phyloP scores from a whole-genome alignment of 2,888 invertebrate genomes.

The Lasioglossum figueresi region DNA sequence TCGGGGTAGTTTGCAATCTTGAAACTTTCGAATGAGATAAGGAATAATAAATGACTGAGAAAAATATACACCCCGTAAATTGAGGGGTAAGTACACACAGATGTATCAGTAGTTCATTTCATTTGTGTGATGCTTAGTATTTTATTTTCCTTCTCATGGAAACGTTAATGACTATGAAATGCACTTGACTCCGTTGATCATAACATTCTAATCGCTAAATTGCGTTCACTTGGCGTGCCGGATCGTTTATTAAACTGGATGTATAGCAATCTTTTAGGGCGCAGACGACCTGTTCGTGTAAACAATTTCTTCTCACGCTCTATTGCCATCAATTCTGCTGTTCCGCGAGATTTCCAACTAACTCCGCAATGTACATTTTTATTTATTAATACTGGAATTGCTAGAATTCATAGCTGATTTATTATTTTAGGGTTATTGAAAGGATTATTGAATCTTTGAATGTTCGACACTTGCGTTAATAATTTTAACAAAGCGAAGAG shows the following conservation, averaged over 20 bases:
- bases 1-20: no score
- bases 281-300: background rate
- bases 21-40: no score
- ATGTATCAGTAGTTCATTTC: background rate
- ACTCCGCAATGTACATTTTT: background rate
- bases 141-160: background rate
- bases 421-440: no score
- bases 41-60: background rate
- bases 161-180: background rate
- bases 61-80: background rate
- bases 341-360: background rate
- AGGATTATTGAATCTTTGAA: no score
- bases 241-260: background rate
- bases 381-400: background rate
- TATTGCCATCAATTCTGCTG: background rate
- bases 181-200: background rate
- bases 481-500: no score
- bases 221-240: background rate
- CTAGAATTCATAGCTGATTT: background rate
- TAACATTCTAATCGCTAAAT: background rate
- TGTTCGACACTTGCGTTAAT: no score
- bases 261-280: background rate
- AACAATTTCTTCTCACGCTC: constrained; percentile 1
- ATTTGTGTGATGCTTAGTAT: background rate
- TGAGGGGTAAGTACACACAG: background rate